Evolutionary conservation across 2,888 invertebrate species (phyloP).

Genomic region (Antitype chi): DNA sequence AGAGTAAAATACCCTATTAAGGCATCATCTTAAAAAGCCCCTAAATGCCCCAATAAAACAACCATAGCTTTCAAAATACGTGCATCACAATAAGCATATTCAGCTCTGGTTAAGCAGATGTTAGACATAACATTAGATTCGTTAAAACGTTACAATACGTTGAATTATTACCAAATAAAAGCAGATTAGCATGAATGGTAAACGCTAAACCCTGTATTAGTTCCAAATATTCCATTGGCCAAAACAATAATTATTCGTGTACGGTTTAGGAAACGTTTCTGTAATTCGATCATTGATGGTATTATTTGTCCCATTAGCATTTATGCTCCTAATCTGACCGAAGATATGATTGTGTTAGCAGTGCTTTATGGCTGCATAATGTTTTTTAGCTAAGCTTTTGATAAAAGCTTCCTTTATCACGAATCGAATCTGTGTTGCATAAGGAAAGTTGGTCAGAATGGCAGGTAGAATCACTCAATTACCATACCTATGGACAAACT

Average conservation of each 20-base stretch:
- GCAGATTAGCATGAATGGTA: constrained; percentile 41
- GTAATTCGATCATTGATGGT: constrained; percentile 40
- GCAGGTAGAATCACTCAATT: neutral
- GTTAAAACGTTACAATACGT: neutral
- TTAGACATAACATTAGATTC: constrained; percentile 3
- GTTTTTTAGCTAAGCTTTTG: constrained; percentile 5
- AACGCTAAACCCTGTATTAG: constrained; percentile 46
- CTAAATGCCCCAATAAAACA: too few species aligned
- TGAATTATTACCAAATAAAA: constrained; percentile 43
- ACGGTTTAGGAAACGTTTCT: constrained; percentile 25
- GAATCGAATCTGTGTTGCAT: neutral
- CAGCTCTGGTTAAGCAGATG: neutral
- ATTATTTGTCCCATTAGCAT: constrained; percentile 50
- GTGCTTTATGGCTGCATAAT: constrained; percentile 3
- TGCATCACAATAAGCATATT: neutral
- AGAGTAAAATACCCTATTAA: too few species aligned
- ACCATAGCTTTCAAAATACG: neutral
- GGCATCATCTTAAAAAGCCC: neutral
- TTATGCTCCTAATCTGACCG: constrained; percentile 21
- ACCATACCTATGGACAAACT: neutral
- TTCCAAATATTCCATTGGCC: constrained; percentile 49
- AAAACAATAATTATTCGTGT: constrained; percentile 43
- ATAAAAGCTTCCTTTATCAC: neutral
- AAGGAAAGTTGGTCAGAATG: neutral
- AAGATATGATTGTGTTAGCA: constrained; percentile 36